Percentiles rank a stretch among this genome's conserved stretches.
Evolutionary conservation across 2,113 vertebrate species (phyloP).

Genomic region (Syrrhaptes paradoxus): DNA sequence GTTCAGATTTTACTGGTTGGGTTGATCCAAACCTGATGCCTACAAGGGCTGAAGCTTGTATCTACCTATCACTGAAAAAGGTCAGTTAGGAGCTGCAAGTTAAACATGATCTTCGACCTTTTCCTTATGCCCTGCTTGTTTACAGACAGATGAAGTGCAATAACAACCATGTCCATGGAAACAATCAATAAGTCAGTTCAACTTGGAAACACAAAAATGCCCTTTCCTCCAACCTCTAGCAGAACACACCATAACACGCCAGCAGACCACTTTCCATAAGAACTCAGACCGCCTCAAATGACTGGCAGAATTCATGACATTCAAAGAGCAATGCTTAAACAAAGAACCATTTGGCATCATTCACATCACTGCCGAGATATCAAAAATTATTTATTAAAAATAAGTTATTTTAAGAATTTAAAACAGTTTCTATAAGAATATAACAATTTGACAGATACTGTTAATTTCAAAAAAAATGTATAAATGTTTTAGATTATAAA

Average conservation of each 20-base stretch:
- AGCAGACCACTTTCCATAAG: background rate
- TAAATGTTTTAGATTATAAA: background rate
- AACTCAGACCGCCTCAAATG: background rate
- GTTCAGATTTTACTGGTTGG: background rate
- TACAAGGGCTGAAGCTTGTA: background rate
- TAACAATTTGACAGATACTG: background rate
- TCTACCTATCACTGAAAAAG: background rate
- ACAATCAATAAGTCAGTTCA: constrained; percentile 3
- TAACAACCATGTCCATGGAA: background rate
- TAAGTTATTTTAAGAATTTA: constrained; percentile 56
- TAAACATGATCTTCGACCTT: background rate
- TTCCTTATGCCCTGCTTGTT: background rate
- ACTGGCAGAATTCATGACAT: background rate
- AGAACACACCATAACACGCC: background rate
- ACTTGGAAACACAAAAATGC: background rate
- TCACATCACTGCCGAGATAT: background rate
- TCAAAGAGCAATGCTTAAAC: background rate
- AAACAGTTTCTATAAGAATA: background rate
- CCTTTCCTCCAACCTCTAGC: background rate
- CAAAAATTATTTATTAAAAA: constrained; percentile 59
- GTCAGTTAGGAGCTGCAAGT: background rate
- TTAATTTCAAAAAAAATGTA: background rate
- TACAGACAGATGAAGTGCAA: background rate
- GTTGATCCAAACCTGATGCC: background rate
- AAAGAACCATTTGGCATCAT: background rate